Evolutionary conservation across 2,888 invertebrate species (phyloP).

Genomic region (Plutella xylostella): DNA sequence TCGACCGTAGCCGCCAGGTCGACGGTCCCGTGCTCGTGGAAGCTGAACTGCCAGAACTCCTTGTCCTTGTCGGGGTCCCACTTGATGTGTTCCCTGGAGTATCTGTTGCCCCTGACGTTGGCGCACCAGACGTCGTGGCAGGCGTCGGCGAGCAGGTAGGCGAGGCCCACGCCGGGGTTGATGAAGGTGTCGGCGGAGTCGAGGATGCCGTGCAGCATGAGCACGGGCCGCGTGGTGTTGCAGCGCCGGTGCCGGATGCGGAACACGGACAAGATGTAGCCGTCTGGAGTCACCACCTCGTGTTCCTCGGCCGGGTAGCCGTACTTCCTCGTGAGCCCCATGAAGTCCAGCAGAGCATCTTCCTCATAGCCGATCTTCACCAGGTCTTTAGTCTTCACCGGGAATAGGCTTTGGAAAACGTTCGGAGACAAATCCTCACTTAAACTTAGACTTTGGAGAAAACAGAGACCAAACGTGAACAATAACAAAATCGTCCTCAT

Average conservation of each 20-base stretch:
- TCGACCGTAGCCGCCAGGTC: constrained; percentile 81
- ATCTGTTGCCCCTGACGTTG: constrained; percentile 22
- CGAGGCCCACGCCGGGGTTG: background rate
- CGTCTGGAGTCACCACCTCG: constrained; percentile 38
- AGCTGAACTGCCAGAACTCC: constrained; percentile 72
- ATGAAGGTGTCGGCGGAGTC: constrained; percentile 7
- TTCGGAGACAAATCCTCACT: too few species aligned
- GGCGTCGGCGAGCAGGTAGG: constrained; percentile 7
- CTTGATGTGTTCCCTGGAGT: constrained; percentile 54
- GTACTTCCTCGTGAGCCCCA: constrained; percentile 38
- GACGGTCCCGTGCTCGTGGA: constrained; percentile 76
- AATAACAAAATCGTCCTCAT: too few species aligned
- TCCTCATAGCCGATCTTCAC: constrained; percentile 46
- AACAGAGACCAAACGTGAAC: too few species aligned
- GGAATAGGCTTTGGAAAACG: too few species aligned
- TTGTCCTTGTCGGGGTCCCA: constrained; percentile 26
- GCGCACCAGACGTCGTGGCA: constrained; percentile 15
- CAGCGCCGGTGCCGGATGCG: constrained; percentile 29
- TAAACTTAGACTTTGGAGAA: too few species aligned
- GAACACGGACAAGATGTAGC: constrained; percentile 40
- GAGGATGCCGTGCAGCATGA: constrained; percentile 8
- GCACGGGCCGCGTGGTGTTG: constrained; percentile 16
- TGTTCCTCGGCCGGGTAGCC: constrained; percentile 35
- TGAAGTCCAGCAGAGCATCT: constrained; percentile 47
- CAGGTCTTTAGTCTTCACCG: too few species aligned